Evolutionary conservation across 2,888 invertebrate species (phyloP).

Genomic region (Neoitamus cyanurus): DNA sequence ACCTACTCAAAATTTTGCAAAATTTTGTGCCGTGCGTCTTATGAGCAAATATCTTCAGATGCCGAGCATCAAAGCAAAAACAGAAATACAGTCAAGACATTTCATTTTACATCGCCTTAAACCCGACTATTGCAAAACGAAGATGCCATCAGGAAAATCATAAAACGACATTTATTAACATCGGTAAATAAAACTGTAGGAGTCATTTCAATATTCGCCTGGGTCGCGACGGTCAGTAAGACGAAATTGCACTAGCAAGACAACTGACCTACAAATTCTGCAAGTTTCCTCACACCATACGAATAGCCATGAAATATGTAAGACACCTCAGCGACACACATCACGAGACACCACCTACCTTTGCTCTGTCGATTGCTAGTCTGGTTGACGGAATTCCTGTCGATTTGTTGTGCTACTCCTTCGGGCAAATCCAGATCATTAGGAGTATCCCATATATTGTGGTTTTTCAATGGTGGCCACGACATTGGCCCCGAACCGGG

Average conservation of each 20-base stretch:
- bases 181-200: neutral
- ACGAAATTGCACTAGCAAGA: neutral
- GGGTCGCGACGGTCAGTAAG: neutral
- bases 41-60: too few relatives aligned
- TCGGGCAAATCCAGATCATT: neutral
- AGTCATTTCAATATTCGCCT: neutral
- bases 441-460: slow-evolving; percentile 62
- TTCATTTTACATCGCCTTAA: too few relatives aligned
- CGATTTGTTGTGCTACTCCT: neutral
- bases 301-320: neutral
- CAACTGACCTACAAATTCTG: neutral
- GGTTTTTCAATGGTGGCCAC: slow-evolving; percentile 63
- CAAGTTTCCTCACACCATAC: neutral
- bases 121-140: too few relatives aligned
- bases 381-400: neutral
- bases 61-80: too few relatives aligned
- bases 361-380: slow-evolving; percentile 9
- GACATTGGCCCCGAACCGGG: slow-evolving; percentile 46
- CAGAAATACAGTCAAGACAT: too few relatives aligned
- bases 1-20: too few relatives aligned
- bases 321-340: neutral
- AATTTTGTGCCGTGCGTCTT: too few relatives aligned
- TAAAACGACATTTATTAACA: too few relatives aligned
- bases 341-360: slow-evolving; percentile 26
- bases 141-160: too few relatives aligned